Evolutionary conservation across 2,113 vertebrate genomes (phyloP), one percentile per base, ranked within the genome.

Genomic region (Lagenorhynchus albirostris): DNA sequence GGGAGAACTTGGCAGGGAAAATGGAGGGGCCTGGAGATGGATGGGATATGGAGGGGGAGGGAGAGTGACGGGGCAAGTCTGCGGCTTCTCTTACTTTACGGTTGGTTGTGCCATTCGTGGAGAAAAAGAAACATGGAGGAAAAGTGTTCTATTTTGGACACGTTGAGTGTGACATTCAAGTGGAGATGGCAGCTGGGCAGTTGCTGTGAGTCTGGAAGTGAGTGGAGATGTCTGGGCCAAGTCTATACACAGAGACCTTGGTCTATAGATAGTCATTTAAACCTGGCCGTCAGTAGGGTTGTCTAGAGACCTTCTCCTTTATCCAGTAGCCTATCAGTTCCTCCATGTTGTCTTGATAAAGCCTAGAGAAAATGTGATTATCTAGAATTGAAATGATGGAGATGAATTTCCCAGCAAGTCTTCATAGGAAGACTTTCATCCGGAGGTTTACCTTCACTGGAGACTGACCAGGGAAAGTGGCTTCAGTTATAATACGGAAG

Each of bases 221-320:
- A 65, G 31, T 4, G 10, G 38, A 9, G 21, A 23, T 44, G 26
- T 74, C 62, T 14, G 18, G 21, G 23, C 10, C 38, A 5, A 31
- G 36, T 58, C 17, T 71, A 14, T 55, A 25, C 10, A 41, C 79
- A n/a, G 94, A 44, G 14, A 15, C 29, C 8, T 8, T 33, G 31
- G 50, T 68, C 83, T 55, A 2, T 0, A 13, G 70, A 8, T 36
- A 6, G 23, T 21, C 5, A 13, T 41, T 15, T 71, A 50, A 70
- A 58, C 18, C 7, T 14, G 31, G 53, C 36, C 12, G 0, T 13
- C 20, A 0, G 0, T 1, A 53, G 44, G 18, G 14, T 15, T 26
- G 15, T 50, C 41, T n/a, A 11, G 50, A 23, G 82, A 21, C 14
- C 20, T 68, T 53, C 67, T 60, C 26, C 70, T 83, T 41, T 3